A percentile compares a stretch with the other conserved stretches of the same genome.
Evolutionary conservation across 2,888 invertebrate species (phyloP).

Genomic region (Rotaria macrura): DNA sequence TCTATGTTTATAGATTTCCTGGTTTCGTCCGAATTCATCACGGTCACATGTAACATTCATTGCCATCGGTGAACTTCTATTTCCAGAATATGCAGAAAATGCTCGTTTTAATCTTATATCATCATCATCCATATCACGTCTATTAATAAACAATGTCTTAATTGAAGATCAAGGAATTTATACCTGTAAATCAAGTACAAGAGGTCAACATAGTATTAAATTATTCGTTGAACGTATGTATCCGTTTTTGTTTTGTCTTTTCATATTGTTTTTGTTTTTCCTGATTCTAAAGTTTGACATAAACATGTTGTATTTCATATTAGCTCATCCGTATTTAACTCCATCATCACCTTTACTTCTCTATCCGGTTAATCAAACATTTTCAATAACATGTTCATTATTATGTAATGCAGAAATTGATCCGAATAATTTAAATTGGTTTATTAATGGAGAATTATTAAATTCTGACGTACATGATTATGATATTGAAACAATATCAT

Average conservation of each 20-base stretch:
- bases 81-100: not conserved
- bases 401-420: not conserved
- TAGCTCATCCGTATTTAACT: not conserved
- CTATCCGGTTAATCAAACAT: conserved; percentile 18
- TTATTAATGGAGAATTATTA: not conserved
- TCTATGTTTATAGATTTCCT: not conserved
- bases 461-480: not conserved
- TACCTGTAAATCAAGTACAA: not conserved
- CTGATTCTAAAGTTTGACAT: too few species aligned
- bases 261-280: not conserved
- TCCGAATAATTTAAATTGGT: not conserved
- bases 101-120: not conserved
- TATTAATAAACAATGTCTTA: not conserved
- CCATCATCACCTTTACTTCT: not conserved
- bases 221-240: not conserved
- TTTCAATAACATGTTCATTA: not conserved
- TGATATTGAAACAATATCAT: not conserved
- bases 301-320: too few species aligned
- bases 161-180: not conserved
- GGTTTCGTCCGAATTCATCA: not conserved
- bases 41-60: not conserved
- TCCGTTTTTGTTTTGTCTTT: too few species aligned
- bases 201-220: not conserved
- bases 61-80: not conserved
- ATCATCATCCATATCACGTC: not conserved